Base-by-base conservation (phyloP, 2,888 invertebrate species). In the Ptychoptera contaminata region DNA sequence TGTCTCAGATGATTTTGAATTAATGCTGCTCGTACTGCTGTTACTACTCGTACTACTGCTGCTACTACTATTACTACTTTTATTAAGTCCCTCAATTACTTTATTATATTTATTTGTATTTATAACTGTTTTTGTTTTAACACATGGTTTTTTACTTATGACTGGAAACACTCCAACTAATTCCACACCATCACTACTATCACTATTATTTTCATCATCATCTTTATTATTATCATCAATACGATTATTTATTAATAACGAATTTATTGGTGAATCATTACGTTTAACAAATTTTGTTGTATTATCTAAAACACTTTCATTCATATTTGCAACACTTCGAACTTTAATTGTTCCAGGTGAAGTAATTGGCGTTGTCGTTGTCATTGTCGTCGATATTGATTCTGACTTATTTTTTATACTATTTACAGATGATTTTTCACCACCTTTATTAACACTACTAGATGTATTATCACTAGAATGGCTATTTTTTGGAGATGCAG, bases 141-240 rank as follows among this genome's bases (percentile, higher is more conserved):
- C n/a, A 40, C 40, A 34, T 14, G 12, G 9, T 23, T 48, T 48
- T 16, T 47, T 47, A 45, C 52, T 47, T 36, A 39, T 43, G 11
- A 58, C 56, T 3, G 59, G 61, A 51, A 55, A 62, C 6, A 61
- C 57, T 3, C 60, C 62, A 15, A 64, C 58, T 43, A 65, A 59
- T 52, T 65, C 65, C 4, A 65, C 65, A 29, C 62, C 59, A 48
- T 65, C 65, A 12, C 64, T 64, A 35, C 42, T 42, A 42, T 42
- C 42, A 23, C 42, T 42, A 12, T 12, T 8, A 36, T 14, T 12
- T 12, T 41, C 41, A 12, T 42, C 34, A 34, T 42, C 42, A 42
- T 42, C 35, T n/a, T 34, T 35, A 8, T 15, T 30, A 23, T 35
- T 16, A 12, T 42, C 16, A 32, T 7, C 9, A 11, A 4, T 4